Evolutionary conservation across 2,888 invertebrate species (phyloP), one percentile per base, ranked within the genome.

Genomic region (Tridacna gigas): DNA sequence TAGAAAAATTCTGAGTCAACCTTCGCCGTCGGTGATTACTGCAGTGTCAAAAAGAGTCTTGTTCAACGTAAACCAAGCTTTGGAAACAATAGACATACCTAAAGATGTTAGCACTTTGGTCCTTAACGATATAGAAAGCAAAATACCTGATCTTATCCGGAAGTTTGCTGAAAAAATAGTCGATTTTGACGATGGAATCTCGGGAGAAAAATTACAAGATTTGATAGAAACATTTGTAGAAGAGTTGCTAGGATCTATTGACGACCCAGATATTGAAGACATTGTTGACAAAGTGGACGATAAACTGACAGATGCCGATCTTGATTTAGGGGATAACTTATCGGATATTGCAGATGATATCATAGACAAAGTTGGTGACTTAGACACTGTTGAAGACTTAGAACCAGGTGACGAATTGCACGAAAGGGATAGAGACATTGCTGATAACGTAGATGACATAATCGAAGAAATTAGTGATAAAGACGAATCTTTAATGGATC

Each of bases 211-310:
- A 3, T 26, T 71, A 25, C 51, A 71, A 51, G 51, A 51, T 45
- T 51, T 71, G 20, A 26, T 71, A 15, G 71, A 71, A 7, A 51
- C 48, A 26, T 71, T 71, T 25, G 71, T 71, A 51, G 71, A 71
- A n/a, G 71, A 71, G 22, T 22, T 71, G 25, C 15, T 69, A 9
- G 69, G n/a, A 45, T 69, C 69, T 11, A 26, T 71, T 9, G 51
- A 71, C 51, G 71, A 71, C 48, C 26, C 56, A 15, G 51, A 71
- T 51, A 51, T 25, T 13, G 51, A 71, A 18, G 71, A 71, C 4
- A n/a, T 69, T 20, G 11, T 47, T 28, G 69, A 69, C n/a, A 69
- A n/a, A 9, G 51, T 48, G 0, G 71, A 71, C n/a, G 71, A 71
- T 20, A 61, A 37, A 18, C 9, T 74, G 18, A 18, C 15, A 15